Conservation (phyloP, 2,797 vertebrate species). For the Bradypodion pumilum region DNA sequence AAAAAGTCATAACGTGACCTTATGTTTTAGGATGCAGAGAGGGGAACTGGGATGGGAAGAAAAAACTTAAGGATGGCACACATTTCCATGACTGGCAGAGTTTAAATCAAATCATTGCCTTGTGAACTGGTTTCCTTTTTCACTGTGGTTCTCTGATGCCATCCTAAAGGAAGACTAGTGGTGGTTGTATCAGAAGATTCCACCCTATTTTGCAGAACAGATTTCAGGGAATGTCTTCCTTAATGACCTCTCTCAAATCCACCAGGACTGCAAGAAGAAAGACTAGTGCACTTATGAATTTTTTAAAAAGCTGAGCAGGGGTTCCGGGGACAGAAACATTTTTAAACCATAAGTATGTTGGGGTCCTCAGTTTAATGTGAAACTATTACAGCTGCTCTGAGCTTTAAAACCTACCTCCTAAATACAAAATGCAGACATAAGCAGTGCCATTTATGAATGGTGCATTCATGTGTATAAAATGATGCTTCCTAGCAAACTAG, state of each 20-base stretch:
- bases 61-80: constrained; percentile 17
- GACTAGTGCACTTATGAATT: constrained; percentile 5
- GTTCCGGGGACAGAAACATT: no score
- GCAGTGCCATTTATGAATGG: not conserved
- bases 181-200: constrained; percentile 30
- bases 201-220: not conserved
- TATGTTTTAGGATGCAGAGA: constrained; percentile 42
- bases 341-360: not conserved
- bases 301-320: not conserved
- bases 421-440: not conserved
- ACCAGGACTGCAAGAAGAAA: not conserved
- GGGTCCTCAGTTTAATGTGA: not conserved
- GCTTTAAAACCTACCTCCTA: not conserved
- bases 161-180: constrained; percentile 27
- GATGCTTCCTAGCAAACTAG: not conserved
- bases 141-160: constrained; percentile 40
- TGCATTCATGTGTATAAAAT: not conserved
- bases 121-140: constrained; percentile 45
- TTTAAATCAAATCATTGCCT: constrained; percentile 49
- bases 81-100: constrained; percentile 30
- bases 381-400: no score
- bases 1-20: constrained; percentile 38
- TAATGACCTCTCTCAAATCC: not conserved
- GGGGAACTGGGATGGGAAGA: not conserved
- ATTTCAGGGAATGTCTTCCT: not conserved